Percentiles rank a stretch among this genome's conserved stretches.
These are phyloP conservation scores for Nomada flava DNA, from an alignment of 2,888 invertebrate species.

Conservation along the genomic window DNA sequence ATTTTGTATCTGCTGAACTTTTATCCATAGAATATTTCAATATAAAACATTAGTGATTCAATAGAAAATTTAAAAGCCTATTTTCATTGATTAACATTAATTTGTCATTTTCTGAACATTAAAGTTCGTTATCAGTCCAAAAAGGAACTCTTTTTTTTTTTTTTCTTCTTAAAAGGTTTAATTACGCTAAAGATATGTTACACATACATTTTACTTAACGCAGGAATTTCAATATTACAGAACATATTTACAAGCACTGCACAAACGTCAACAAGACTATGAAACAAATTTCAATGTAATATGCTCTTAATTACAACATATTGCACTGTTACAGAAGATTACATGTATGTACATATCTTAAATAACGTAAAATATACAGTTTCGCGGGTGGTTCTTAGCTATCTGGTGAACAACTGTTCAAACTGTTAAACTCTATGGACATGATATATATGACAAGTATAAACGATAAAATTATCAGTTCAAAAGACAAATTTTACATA, in stretches of 20 bases:
- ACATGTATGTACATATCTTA: neutral
- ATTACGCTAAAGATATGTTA: neutral
- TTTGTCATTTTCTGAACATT: neutral
- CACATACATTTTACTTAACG: neutral
- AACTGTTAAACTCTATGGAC: neutral
- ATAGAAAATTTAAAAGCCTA: neutral
- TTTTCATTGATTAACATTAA: neutral
- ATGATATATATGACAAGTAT: neutral
- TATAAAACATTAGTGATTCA: neutral
- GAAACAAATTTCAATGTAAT: neutral
- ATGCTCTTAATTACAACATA: neutral
- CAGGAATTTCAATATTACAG: neutral
- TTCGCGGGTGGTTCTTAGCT: neutral
- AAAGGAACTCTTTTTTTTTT: neutral
- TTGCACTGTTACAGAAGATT: neutral
- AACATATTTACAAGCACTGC: conserved; percentile 12
- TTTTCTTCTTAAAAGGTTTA: neutral
- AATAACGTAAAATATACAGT: conserved; percentile 1
- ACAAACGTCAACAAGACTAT: neutral
- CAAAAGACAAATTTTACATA: no score
- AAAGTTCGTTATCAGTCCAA: neutral
- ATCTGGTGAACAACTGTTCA: no score
- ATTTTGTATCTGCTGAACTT: neutral
- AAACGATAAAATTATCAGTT: no score
- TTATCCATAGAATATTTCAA: neutral